Evolutionary conservation across 2,888 invertebrate species (phyloP).

Genomic region (Diarsia rubi): DNA sequence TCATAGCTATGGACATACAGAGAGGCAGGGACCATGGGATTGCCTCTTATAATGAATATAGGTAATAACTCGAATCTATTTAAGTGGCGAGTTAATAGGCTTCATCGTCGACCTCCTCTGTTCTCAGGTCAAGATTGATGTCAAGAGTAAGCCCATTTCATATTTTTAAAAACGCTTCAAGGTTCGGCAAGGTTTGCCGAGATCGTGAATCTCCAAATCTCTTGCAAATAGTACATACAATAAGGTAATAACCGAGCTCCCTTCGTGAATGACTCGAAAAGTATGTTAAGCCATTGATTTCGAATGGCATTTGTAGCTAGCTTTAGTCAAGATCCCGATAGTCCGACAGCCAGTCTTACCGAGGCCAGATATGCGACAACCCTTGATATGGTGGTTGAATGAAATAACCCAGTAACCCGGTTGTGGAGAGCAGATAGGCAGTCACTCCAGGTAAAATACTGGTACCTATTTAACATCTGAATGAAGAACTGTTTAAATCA

Average conservation of each 20-base stretch:
- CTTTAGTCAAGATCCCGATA: neutral
- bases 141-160: too few relatives aligned
- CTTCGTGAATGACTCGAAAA: neutral
- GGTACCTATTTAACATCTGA: neutral
- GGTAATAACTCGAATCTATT: constrained; percentile 72
- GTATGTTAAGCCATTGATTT: neutral
- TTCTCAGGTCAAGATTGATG: too few relatives aligned
- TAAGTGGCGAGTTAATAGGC: too few relatives aligned
- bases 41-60: constrained; percentile 92
- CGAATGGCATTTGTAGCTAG: neutral
- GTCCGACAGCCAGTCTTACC: neutral
- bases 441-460: neutral
- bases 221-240: too few relatives aligned
- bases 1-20: constrained; percentile 92
- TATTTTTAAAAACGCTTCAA: neutral
- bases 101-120: too few relatives aligned
- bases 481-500: neutral
- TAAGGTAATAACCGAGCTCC: neutral
- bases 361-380: neutral
- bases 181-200: neutral
- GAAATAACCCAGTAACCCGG: neutral
- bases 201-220: too few relatives aligned
- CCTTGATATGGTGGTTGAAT: neutral
- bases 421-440: neutral
- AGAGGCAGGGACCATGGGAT: constrained; percentile 92